Evolutionary conservation across 1,140 invertebrate species (phyloP).

Genomic region (Drosophila nigrodunni): DNA sequence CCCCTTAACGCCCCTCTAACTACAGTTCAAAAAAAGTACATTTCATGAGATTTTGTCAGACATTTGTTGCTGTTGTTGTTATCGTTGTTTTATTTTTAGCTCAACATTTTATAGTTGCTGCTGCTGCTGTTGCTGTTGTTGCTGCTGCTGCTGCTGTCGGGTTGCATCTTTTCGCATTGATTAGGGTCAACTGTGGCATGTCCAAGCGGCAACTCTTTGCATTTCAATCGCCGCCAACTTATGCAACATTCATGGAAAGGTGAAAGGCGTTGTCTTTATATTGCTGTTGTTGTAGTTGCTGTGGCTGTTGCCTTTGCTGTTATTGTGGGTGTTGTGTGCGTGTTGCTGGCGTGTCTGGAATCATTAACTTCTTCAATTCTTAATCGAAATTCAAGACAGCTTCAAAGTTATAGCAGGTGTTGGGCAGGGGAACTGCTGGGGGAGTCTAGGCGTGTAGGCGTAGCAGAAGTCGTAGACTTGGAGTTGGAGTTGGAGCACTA

Average conservation of each 20-base stretch:
- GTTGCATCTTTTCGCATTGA: constrained; percentile 59
- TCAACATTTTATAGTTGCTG: constrained; percentile 16
- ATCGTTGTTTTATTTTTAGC: constrained; percentile 18
- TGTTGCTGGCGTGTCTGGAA: constrained; percentile 58
- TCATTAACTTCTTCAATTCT: constrained; percentile 49
- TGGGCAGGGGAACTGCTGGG: background rate
- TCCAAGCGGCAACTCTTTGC: constrained; percentile 42
- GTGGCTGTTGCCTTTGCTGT: constrained; percentile 6
- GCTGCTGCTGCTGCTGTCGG: constrained; percentile 24
- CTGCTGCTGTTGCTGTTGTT: constrained; percentile 1
- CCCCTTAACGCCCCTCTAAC: background rate
- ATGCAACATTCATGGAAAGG: constrained; percentile 54
- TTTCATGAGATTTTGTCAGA: constrained; percentile 6
- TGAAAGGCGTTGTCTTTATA: constrained; percentile 41
- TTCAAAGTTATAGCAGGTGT: background rate
- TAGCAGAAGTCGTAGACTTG: background rate
- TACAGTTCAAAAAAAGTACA: background rate
- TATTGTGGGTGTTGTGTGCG: constrained; percentile 35
- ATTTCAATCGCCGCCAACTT: constrained; percentile 48
- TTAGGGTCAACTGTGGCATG: constrained; percentile 51
- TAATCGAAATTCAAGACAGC: constrained; percentile 52
- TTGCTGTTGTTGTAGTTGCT: constrained; percentile 7
- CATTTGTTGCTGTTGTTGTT: background rate
- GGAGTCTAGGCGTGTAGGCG: background rate
- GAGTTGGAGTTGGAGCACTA: constrained; percentile 26